A percentile compares a stretch with the other conserved stretches of the same genome.
Evolutionary conservation across 2,888 invertebrate species (phyloP).

Genomic region (Hydrotaea cyrtoneurina): DNA sequence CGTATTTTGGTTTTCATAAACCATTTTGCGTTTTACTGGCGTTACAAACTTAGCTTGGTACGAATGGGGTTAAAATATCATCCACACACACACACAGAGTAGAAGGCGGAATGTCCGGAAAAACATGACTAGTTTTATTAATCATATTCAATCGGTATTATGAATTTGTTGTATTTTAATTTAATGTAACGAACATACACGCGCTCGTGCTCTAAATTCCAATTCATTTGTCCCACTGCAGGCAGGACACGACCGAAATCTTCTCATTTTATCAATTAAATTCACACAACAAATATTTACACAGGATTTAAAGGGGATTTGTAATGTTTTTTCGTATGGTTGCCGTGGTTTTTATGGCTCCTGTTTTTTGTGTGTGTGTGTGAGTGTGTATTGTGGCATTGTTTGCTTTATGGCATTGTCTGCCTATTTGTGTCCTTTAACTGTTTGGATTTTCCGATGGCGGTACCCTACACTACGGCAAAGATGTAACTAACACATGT

Average conservation of each 20-base stretch:
- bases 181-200: slow-evolving; percentile 53
- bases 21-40: no score
- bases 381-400: slow-evolving; percentile 16
- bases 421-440: slow-evolving; percentile 39
- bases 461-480: no score
- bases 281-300: slow-evolving; percentile 65
- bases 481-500: no score
- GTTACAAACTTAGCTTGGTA: no score
- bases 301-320: slow-evolving; percentile 65
- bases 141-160: background rate
- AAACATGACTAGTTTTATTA: no score
- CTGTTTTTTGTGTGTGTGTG: slow-evolving; percentile 4
- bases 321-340: slow-evolving; percentile 44
- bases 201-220: slow-evolving; percentile 39
- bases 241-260: slow-evolving; percentile 9
- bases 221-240: slow-evolving; percentile 59
- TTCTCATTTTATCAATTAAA: slow-evolving; percentile 56
- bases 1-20: no score
- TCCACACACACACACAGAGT: no score
- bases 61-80: no score
- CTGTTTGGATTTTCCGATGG: no score
- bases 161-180: slow-evolving; percentile 49
- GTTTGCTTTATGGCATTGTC: slow-evolving; percentile 48
- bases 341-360: slow-evolving; percentile 6
- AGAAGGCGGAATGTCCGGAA: no score